Percentiles rank a stretch among this genome's conserved stretches.
These are phyloP conservation scores for Tenrec ecaudatus DNA, from an alignment of 2,113 vertebrate genomes.

Conservation along the genomic window DNA sequence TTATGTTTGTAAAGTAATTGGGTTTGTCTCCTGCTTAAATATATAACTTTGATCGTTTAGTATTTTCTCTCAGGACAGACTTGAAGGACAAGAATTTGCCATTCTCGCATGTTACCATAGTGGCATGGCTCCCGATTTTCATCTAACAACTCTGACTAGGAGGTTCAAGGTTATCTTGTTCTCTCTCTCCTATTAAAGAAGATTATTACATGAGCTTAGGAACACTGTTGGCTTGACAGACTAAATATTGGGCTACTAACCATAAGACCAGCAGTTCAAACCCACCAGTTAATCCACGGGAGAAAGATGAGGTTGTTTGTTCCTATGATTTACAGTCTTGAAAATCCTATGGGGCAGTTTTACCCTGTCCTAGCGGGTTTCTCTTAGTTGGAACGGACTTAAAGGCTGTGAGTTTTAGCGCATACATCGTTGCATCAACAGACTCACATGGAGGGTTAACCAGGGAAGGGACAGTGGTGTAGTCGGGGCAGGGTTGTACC, in stretches of 20 bases:
- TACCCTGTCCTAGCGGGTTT: too few relatives aligned
- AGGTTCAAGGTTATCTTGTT: background rate
- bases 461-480: background rate
- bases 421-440: background rate
- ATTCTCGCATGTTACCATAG: background rate
- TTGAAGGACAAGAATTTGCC: background rate
- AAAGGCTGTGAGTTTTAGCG: too few relatives aligned
- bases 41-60: conserved; percentile 22
- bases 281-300: too few relatives aligned
- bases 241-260: too few relatives aligned
- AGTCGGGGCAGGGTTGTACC: accelerated
- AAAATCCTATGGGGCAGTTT: too few relatives aligned
- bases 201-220: background rate
- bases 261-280: too few relatives aligned
- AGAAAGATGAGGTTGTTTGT: too few relatives aligned
- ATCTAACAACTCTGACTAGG: background rate
- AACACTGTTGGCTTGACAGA: too few relatives aligned
- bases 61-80: background rate
- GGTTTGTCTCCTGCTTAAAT: background rate
- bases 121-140: background rate
- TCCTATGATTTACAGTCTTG: too few relatives aligned
- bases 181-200: background rate
- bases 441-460: background rate
- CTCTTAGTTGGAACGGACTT: too few relatives aligned
- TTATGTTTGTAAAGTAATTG: conserved; percentile 45